Evolutionary conservation across 2,113 vertebrate species (phyloP).

Genomic region (Mormyrus lacerda): DNA sequence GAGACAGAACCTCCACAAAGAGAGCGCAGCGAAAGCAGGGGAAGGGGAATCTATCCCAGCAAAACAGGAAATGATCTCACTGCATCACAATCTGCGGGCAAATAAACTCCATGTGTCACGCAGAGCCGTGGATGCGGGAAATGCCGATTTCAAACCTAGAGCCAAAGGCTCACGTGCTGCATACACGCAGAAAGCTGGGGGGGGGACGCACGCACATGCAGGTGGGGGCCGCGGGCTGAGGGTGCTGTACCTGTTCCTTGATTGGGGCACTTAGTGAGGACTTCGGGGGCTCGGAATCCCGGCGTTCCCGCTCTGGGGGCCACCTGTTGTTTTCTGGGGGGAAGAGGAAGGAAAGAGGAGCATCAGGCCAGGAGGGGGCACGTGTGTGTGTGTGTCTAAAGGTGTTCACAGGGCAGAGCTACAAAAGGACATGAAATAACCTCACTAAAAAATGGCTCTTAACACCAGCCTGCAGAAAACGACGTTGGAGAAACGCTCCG

Average conservation of each 20-base stretch:
- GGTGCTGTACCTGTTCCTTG: constrained; percentile 78
- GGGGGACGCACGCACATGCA: background rate
- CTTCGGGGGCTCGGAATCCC: constrained; percentile 93
- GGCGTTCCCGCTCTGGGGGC: constrained; percentile 92
- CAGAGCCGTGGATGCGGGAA: background rate
- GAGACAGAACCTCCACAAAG: constrained; percentile 26
- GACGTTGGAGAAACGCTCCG: background rate
- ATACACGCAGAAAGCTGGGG: background rate
- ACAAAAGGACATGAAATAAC: background rate
- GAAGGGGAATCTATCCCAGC: constrained; percentile 24
- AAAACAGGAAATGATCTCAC: constrained; percentile 45
- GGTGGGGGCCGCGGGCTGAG: no score
- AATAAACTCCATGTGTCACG: constrained; percentile 28
- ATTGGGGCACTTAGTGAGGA: constrained; percentile 86
- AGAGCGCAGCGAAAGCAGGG: background rate
- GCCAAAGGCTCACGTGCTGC: background rate
- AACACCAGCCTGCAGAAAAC: background rate
- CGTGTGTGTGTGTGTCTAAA: no score
- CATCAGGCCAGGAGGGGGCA: background rate
- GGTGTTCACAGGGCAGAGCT: background rate
- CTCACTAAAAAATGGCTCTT: background rate
- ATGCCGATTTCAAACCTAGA: background rate
- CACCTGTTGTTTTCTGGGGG: constrained; percentile 75
- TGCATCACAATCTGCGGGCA: constrained; percentile 30
- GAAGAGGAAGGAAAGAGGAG: background rate